phyloP scores from a whole-genome alignment of 2,797 vertebrate genomes.

The Arrhamphus sclerolepis region DNA sequence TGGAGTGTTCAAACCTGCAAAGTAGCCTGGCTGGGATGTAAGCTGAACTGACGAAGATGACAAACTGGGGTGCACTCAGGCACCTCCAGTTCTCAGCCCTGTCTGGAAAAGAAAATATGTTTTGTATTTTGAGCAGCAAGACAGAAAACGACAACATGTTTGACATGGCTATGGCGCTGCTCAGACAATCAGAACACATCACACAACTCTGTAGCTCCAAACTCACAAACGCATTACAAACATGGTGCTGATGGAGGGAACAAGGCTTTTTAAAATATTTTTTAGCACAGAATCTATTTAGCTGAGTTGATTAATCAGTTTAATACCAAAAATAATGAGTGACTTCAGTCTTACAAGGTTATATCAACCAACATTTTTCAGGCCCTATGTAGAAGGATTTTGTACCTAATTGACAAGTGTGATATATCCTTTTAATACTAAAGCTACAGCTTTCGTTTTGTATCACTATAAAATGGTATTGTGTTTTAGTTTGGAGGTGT shows the following conservation, averaged over 20 bases:
- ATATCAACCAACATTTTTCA: conserved; percentile 7
- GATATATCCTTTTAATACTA: conserved; percentile 15
- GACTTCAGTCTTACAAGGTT: conserved; percentile 36
- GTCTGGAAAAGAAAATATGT: conserved; percentile 4
- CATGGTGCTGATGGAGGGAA: conserved; percentile 84
- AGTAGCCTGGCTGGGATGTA: conserved; percentile 10
- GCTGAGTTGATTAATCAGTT: conserved; percentile 15
- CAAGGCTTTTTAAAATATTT: conserved; percentile 86
- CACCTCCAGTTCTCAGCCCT: conserved; percentile 31
- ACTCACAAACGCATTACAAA: conserved; percentile 47
- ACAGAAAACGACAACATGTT: conserved; percentile 7
- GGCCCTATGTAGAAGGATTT: not conserved
- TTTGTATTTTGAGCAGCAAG: conserved; percentile 34
- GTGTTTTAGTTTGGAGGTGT: conserved; percentile 12
- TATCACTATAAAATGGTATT: conserved; percentile 18
- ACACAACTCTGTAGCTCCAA: conserved; percentile 53
- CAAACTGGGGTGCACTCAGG: conserved; percentile 39
- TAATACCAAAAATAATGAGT: conserved; percentile 45
- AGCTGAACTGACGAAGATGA: conserved; percentile 15
- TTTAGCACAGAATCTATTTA: conserved; percentile 60
- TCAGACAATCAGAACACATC: conserved; percentile 64
- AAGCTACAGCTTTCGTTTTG: conserved; percentile 25
- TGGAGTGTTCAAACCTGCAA: conserved; percentile 11
- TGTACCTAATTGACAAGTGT: not conserved
- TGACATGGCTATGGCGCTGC: conserved; percentile 17